Evolutionary conservation across 1,140 invertebrate genomes (phyloP), one percentile per base, ranked within the genome.

Genomic region (Heliconius hermathena): DNA sequence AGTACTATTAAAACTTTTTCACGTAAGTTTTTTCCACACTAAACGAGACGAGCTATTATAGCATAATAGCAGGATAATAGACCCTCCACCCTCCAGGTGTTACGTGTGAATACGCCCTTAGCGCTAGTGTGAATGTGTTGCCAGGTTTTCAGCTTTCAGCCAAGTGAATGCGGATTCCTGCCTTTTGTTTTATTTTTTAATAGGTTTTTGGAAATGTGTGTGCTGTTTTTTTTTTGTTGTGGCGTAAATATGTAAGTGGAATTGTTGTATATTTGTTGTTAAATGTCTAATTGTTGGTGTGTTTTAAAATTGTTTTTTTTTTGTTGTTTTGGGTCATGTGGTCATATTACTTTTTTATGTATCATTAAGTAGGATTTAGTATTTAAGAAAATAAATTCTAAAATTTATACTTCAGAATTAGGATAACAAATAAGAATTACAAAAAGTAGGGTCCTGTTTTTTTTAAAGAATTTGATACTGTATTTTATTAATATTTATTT

Each of bases 91-190:
- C 76, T 83, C 86, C 89, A 90, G 88, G 88, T 89, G 87, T 87
- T 84, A 88, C 86, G 87, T 89, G 81, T 90, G 89, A 91, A 91
- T 91, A 85, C 89, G 78, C 86, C 83, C 88, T 91, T 85, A 76
- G 82, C 74, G 85, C 81, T 83, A 84, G 83, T 85, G 83, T 84
- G 88, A 84, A 84, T 81, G 79, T 81, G 81, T 80, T 84, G 80
- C 75, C 76, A 83, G 72, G 66, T 76, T 77, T 80, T 72, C 52
- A 80, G 54, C 71, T 22, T 72, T 82, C 52, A 74, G n/a, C 73
- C 70, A 79, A 78, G 29, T 74, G 72, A 74, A 74, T 76, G 74
- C 71, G 57, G 57, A 70, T 38, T 49, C 76, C 70, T 76, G 36
- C 33, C 33, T 72, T 77, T 77, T 54, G 70, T 76, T 76, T 76